A percentile compares a stretch with the other conserved stretches of the same genome.
Evolutionary conservation across 2,797 vertebrate species (phyloP).

Genomic region (Eulemur albifrons): DNA sequence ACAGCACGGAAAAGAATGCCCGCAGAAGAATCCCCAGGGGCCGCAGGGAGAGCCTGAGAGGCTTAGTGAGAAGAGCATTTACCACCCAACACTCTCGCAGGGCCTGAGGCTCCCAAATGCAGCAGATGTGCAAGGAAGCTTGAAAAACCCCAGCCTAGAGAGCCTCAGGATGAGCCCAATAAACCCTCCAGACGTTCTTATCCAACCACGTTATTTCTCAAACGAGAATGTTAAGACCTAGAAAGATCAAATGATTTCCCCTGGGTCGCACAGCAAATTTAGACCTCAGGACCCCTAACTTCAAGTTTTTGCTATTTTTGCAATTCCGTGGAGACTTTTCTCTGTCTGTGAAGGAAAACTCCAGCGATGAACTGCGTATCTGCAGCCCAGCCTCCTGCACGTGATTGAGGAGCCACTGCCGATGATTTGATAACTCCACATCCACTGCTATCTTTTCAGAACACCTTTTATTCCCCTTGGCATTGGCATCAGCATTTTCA

Average conservation of each 20-base stretch:
- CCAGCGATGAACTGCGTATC: not conserved
- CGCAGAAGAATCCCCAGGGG: not conserved
- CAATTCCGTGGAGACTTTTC: not conserved
- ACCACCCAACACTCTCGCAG: not conserved
- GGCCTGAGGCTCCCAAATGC: not conserved
- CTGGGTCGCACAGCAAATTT: not conserved
- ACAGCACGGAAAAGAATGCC: not conserved
- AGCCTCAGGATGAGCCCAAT: not conserved
- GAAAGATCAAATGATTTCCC: not conserved
- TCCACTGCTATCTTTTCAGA: not conserved
- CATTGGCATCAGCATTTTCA: not conserved
- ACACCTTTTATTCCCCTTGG: not conserved
- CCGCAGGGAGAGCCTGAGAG: accelerated
- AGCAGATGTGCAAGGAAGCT: not conserved
- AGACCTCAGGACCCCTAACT: not conserved
- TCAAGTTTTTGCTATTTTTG: not conserved
- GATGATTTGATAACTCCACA: not conserved
- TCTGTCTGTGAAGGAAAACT: not conserved
- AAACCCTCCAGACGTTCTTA: not conserved
- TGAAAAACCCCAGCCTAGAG: not conserved
- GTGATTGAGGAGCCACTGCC: accelerated
- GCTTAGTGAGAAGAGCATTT: not conserved
- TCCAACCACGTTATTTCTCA: not conserved
- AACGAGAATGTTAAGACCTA: not conserved
- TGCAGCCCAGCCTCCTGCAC: not conserved